Evolutionary conservation across 2,888 invertebrate species (phyloP).

Genomic region (Sesia apiformis): DNA sequence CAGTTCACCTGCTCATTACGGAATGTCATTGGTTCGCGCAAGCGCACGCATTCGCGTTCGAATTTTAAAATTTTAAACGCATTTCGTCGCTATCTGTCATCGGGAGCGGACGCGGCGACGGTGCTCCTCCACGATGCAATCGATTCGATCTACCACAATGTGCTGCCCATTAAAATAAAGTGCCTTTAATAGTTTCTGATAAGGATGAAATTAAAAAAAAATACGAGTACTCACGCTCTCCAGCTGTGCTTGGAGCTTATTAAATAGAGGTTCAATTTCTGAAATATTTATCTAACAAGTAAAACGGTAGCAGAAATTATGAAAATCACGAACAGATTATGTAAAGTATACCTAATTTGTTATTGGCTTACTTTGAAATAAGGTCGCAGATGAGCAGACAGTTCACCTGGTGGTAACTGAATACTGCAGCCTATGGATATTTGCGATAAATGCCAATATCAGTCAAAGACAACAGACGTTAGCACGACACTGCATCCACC

Average conservation of each 20-base stretch:
- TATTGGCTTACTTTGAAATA: no score
- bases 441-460: no score
- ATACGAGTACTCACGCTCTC: neutral
- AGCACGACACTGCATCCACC: no score
- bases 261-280: neutral
- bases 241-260: neutral
- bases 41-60: conserved; percentile 35
- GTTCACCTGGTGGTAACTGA: no score
- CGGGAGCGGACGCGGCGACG: conserved; percentile 42
- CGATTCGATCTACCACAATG: conserved; percentile 58
- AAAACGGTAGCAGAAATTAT: no score
- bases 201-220: conserved; percentile 18
- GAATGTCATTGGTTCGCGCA: conserved; percentile 36
- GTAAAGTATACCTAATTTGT: no score
- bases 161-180: conserved; percentile 57
- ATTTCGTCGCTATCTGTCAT: conserved; percentile 66
- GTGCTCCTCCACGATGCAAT: conserved; percentile 26
- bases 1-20: conserved; percentile 58
- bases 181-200: conserved; percentile 48
- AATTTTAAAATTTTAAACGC: conserved; percentile 52
- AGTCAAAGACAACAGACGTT: no score
- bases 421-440: no score
- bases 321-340: no score
- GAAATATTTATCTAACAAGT: neutral
- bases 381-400: no score